These are phyloP conservation scores for Oreamnos americanus DNA, from an alignment of 2,113 vertebrate species.

Conservation along the genomic window DNA sequence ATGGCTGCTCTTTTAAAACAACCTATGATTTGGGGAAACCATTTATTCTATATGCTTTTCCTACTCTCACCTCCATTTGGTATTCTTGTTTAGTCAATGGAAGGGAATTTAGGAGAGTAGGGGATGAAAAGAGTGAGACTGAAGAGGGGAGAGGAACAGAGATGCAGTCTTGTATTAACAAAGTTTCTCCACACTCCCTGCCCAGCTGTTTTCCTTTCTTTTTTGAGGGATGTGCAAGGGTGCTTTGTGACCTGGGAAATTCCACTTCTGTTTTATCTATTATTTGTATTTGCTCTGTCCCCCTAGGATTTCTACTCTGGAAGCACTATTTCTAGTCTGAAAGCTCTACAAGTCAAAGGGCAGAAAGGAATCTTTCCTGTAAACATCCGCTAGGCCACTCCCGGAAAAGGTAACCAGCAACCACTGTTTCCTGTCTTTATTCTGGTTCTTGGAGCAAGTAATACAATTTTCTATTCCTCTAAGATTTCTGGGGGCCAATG, in stretches of 20 bases:
- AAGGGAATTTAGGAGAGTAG: background rate
- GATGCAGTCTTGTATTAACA: rapidly evolving
- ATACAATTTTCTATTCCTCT: conserved; percentile 33
- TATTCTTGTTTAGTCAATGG: conserved; percentile 12
- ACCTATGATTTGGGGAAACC: background rate
- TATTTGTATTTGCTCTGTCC: background rate
- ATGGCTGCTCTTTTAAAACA: conserved; percentile 7
- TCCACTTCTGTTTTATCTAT: background rate
- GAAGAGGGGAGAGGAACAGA: background rate
- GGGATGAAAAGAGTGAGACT: background rate
- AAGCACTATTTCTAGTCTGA: conserved; percentile 44
- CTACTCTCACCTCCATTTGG: background rate
- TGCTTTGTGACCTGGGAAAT: background rate
- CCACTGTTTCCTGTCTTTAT: conserved; percentile 62
- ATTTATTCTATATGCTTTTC: background rate
- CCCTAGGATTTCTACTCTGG: background rate
- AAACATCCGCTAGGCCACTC: conserved; percentile 64
- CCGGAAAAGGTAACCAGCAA: conserved; percentile 58
- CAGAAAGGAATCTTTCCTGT: conserved; percentile 66
- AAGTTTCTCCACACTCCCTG: rapidly evolving
- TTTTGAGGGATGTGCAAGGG: background rate
- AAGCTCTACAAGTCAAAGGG: conserved; percentile 37
- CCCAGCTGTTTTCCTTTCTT: background rate
- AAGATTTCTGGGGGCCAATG: background rate
- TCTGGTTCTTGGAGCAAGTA: conserved; percentile 44